A percentile compares a stretch with the other conserved stretches of the same genome.
Conservation (phyloP, 1,140 invertebrate species). For the Papilio dardanus region DNA sequence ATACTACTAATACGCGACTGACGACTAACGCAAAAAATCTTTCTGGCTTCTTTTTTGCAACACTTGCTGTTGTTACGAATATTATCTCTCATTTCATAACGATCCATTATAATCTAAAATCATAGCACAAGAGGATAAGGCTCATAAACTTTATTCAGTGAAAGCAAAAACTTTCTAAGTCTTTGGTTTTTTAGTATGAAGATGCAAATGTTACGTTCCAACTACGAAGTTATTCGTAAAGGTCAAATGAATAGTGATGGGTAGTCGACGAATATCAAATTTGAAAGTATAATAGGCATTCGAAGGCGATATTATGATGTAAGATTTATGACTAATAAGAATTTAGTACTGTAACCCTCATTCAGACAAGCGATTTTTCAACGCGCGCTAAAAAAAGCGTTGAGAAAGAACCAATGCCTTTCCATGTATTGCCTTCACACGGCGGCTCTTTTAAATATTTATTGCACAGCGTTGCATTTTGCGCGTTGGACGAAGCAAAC, state of each 20-base stretch:
- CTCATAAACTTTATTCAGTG: slow-evolving; percentile 37
- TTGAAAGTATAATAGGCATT: slow-evolving; percentile 38
- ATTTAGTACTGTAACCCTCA: slow-evolving; percentile 34
- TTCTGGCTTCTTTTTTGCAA: neutral
- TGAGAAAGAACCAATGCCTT: too few species aligned
- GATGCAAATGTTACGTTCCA: slow-evolving; percentile 28
- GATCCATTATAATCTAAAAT: slow-evolving; percentile 16
- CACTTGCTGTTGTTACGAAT: neutral
- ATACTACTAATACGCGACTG: neutral
- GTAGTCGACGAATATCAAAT: slow-evolving; percentile 33
- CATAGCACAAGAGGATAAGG: slow-evolving; percentile 28
- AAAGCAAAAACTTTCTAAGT: slow-evolving; percentile 38
- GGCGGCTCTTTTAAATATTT: too few species aligned
- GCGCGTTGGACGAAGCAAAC: too few species aligned
- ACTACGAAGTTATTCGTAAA: slow-evolving; percentile 36
- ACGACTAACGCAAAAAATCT: neutral
- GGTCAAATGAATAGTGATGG: slow-evolving; percentile 34
- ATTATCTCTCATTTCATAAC: slow-evolving; percentile 11
- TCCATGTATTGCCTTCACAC: too few species aligned
- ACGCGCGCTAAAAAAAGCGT: too few species aligned
- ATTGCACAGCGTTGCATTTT: too few species aligned
- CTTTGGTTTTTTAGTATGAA: slow-evolving; percentile 28
- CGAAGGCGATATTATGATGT: slow-evolving; percentile 32
- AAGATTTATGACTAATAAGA: slow-evolving; percentile 32
- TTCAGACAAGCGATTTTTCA: too few species aligned